A percentile compares a stretch with the other conserved stretches of the same genome.
phyloP scores from a whole-genome alignment of 2,888 invertebrate genomes.

The Drosophila silvestris region DNA sequence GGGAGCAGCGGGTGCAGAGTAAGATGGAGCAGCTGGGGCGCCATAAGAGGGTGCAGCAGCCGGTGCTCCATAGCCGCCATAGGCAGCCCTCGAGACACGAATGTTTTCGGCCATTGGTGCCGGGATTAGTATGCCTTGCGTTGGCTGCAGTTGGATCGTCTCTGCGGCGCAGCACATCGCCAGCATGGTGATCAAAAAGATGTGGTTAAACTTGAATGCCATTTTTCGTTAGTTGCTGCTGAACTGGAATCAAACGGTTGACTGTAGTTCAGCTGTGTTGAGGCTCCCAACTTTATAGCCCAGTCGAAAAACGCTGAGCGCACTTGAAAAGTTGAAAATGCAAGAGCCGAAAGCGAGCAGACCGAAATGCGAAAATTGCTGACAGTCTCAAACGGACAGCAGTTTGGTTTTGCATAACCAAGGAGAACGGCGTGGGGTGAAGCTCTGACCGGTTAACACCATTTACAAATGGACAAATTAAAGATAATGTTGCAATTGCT shows the following conservation, averaged over 20 bases:
- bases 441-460: slow-evolving; percentile 45
- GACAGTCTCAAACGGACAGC: slow-evolving; percentile 42
- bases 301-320: slow-evolving; percentile 50
- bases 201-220: slow-evolving; percentile 60
- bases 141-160: slow-evolving; percentile 79
- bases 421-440: slow-evolving; percentile 48
- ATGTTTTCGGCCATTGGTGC: slow-evolving; percentile 79
- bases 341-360: slow-evolving; percentile 16
- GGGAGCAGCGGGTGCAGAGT: slow-evolving; percentile 45
- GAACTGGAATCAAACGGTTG: slow-evolving; percentile 38
- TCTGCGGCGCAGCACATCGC: slow-evolving; percentile 50
- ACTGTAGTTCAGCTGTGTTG: slow-evolving; percentile 54
- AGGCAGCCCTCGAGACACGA: slow-evolving; percentile 71
- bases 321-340: slow-evolving; percentile 46
- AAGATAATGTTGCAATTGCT: slow-evolving; percentile 30
- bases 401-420: slow-evolving; percentile 28
- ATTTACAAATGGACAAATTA: slow-evolving; percentile 43
- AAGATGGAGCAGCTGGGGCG: slow-evolving; percentile 43
- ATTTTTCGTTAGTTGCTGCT: slow-evolving; percentile 56
- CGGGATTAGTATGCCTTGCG: slow-evolving; percentile 82
- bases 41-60: slow-evolving; percentile 49
- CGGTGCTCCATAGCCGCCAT: slow-evolving; percentile 61
- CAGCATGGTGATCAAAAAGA: slow-evolving; percentile 54
- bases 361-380: slow-evolving; percentile 57
- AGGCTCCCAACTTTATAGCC: slow-evolving; percentile 64